Evolutionary conservation across 1,140 invertebrate genomes (phyloP).

Genomic region (Hypothenemus hampei): DNA sequence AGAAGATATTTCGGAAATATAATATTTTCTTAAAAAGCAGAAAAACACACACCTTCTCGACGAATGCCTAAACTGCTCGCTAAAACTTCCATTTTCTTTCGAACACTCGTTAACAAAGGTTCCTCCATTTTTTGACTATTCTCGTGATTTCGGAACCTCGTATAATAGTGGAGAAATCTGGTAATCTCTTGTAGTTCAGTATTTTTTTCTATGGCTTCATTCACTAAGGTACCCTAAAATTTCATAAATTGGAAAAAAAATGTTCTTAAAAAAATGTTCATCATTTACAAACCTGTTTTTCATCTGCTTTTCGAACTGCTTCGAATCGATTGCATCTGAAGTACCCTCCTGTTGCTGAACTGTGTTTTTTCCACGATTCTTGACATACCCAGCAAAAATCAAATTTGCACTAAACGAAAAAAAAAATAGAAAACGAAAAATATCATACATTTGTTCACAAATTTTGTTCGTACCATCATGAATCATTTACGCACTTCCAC

Average conservation of each 20-base stretch:
- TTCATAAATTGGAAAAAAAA: not conserved
- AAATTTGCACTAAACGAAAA: slow-evolving; percentile 58
- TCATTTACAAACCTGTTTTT: slow-evolving; percentile 49
- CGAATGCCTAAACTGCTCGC: slow-evolving; percentile 46
- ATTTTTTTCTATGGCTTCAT: slow-evolving; percentile 57
- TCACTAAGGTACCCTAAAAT: slow-evolving; percentile 52
- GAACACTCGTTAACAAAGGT: slow-evolving; percentile 55
- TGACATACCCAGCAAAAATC: slow-evolving; percentile 76
- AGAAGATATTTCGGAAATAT: not conserved
- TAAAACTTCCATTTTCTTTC: slow-evolving; percentile 61
- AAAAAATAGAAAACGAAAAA: not conserved
- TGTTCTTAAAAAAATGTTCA: not conserved
- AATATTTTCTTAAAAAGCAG: slow-evolving; percentile 6
- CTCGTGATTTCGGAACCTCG: slow-evolving; percentile 63
- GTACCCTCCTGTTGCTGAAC: slow-evolving; percentile 67
- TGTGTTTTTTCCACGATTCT: slow-evolving; percentile 71
- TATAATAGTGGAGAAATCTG: slow-evolving; percentile 65
- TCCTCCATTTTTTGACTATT: slow-evolving; percentile 60
- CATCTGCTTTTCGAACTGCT: slow-evolving; percentile 61
- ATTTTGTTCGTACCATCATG: no score
- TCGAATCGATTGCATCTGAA: slow-evolving; percentile 69
- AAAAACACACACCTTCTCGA: slow-evolving; percentile 38
- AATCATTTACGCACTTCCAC: no score
- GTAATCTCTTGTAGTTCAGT: slow-evolving; percentile 60
- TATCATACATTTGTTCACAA: no score